phyloP scores from a whole-genome alignment of 2,888 invertebrate species.

The Archips xylosteana region DNA sequence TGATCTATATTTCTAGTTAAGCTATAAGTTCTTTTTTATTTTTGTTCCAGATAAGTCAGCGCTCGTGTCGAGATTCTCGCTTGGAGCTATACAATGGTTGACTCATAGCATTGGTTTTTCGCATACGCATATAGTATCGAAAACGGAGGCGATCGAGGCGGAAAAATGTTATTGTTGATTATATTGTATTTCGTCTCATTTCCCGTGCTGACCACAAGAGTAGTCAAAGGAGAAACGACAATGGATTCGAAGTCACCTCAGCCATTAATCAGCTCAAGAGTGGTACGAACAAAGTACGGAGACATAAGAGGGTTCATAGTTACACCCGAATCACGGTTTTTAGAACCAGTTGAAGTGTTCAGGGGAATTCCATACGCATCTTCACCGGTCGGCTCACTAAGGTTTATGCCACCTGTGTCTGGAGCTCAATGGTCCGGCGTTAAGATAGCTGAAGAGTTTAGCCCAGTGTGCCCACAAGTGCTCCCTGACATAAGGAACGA shows the following conservation, averaged over 20 bases:
- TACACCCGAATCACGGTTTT: conserved; percentile 91
- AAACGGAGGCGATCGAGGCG: conserved; percentile 72
- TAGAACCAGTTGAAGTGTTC: conserved; percentile 96
- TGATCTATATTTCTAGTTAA: not conserved
- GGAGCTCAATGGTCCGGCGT: conserved; percentile 97
- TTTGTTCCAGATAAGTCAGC: conserved; percentile 77
- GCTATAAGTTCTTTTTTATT: conserved; percentile 22
- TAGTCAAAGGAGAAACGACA: conserved; percentile 77
- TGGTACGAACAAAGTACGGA: conserved; percentile 95
- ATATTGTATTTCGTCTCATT: conserved; percentile 81
- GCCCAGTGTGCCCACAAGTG: conserved; percentile 97
- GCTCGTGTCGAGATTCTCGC: conserved; percentile 63
- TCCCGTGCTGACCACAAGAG: conserved; percentile 74
- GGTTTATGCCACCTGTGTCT: conserved; percentile 98
- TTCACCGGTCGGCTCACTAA: conserved; percentile 93
- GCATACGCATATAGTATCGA: conserved; percentile 63
- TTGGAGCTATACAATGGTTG: conserved; percentile 69
- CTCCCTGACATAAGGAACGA: conserved; percentile 94
- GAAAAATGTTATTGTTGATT: conserved; percentile 79
- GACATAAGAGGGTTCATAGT: conserved; percentile 94
- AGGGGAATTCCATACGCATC: conserved; percentile 98
- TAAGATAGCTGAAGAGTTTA: conserved; percentile 93
- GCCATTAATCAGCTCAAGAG: conserved; percentile 91
- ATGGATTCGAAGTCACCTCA: conserved; percentile 80
- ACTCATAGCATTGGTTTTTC: conserved; percentile 72